A percentile compares a stretch with the other conserved stretches of the same genome.
phyloP scores from a whole-genome alignment of 2,797 vertebrate species.

The Pseudomugil tenellus region DNA sequence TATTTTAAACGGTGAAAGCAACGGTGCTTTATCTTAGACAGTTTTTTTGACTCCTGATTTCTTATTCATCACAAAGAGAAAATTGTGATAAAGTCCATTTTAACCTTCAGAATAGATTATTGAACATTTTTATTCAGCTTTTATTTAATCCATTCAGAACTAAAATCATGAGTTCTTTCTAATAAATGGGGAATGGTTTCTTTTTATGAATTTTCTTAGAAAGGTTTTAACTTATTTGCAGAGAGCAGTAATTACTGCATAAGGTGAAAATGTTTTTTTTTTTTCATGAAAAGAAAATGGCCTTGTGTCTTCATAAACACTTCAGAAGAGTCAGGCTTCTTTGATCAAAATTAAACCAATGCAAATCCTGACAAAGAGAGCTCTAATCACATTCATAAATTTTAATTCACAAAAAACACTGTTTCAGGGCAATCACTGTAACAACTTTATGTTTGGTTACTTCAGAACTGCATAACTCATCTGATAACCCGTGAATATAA shows the following conservation, averaged over 20 bases:
- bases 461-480: too few species aligned
- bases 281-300: not conserved
- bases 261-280: not conserved
- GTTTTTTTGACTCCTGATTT: not conserved
- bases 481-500: too few species aligned
- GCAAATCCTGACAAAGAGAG: not conserved
- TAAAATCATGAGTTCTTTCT: not conserved
- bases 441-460: too few species aligned
- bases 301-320: not conserved
- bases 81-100: not conserved
- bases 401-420: not conserved
- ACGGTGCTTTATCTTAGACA: not conserved
- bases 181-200: not conserved
- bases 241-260: not conserved
- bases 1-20: not conserved
- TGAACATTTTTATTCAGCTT: not conserved
- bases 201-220: not conserved
- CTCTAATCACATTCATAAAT: slow-evolving; percentile 1
- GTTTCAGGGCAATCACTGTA: too few species aligned
- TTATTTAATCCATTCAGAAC: not conserved
- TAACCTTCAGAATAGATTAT: not conserved
- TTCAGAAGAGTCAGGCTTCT: not conserved
- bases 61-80: not conserved
- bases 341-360: not conserved
- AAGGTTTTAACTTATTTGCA: slow-evolving; percentile 1